Evolutionary conservation across 1,140 invertebrate genomes (phyloP), one percentile per base, ranked within the genome.

Genomic region (Zelostemma sp.): DNA sequence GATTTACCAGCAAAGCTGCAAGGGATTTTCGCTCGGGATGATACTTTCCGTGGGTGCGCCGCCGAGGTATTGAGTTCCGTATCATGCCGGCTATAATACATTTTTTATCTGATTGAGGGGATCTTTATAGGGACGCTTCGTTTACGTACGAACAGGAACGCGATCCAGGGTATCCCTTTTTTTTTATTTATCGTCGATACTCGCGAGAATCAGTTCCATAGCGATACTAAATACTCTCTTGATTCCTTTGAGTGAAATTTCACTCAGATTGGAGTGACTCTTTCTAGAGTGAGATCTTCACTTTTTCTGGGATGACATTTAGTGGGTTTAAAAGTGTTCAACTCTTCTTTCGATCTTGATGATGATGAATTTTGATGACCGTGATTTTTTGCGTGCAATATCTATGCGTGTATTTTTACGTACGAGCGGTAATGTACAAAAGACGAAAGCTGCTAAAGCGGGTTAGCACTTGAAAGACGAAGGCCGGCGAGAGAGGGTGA

Each of bases 21-120:
- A 19, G 14, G 51, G 57, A 67, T 61, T 67, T 53, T 61, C 46
- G n/a, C 41, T 50, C 57, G 60, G 57, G 53, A 57, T 45, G 65
- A 53, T 61, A 61, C 55, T 61, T 50, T 66, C 41, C 55, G 35
- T 49, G 51, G 47, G 59, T 61, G 68, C n/a, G n/a, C n/a, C 54
- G 67, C 73, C 75, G 74, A 80, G 81, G 81, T 85, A 85, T 85
- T 80, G 82, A 84, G 82, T 81, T 77, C 80, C 80, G 82, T 83
- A 84, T 84, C 82, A 83, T 85, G 81, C 73, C 72, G 74, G 82
- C 82, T 84, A 85, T 85, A 84, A 85, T 85, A 84, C 81, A 85
- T 84, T 85, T 85, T 85, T 85, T 85, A 85, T 85, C 83, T 83
- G 82, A 85, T 85, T 76, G 79, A 85, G 83, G 82, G 83, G 83